Evolutionary conservation across 2,113 vertebrate species (phyloP), one percentile per base, ranked within the genome.

Genomic region (Paradisaea rubra): DNA sequence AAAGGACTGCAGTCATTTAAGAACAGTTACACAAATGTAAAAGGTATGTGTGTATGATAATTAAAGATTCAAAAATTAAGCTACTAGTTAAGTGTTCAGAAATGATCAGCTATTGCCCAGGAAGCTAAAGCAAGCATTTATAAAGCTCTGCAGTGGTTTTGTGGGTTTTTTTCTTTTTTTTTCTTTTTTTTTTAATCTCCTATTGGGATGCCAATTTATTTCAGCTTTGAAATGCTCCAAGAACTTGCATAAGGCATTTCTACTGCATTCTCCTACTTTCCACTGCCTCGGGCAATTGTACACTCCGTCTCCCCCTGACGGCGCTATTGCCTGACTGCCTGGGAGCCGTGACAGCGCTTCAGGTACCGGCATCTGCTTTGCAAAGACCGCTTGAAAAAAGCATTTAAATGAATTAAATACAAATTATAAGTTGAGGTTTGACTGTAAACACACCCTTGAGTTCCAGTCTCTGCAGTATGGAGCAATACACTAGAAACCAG

Each of bases 261-360:
- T 37, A 4, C 6, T 16, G 11, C 50, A 2, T 35, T 45, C 27
- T 66, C 21, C 15, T n/a, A 2, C 27, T 71, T 59, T 11, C 0
- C 47, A 15, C 22, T 1, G 25, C 24, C 33, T 27, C 24, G 8
- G 53, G 52, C 39, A 6, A 18, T 65, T 78, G 93, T 81, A 45
- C 96, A 85, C 91, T 88, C 66, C 77, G 24, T 50, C 81, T 94
- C 97, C 97, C 96, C 91, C 95, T 97, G 90, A 80, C 30, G 96
- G 73, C 3, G 10, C 71, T 71, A 5, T 33, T 85, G 66, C 86
- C 21, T 56, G 74, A 2, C 49, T 24, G 25, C 12, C 45, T 18
- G 59, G 47, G 42, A 24, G 13, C 72, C 25, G 15, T 10, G 56
- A 17, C 17, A 7, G 17, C 37, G 35, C 57, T 64, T 20, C 65